These are phyloP conservation scores for Serranochromis macrocephalus DNA, from an alignment of 2,113 vertebrate genomes.

Conservation along the genomic window DNA sequence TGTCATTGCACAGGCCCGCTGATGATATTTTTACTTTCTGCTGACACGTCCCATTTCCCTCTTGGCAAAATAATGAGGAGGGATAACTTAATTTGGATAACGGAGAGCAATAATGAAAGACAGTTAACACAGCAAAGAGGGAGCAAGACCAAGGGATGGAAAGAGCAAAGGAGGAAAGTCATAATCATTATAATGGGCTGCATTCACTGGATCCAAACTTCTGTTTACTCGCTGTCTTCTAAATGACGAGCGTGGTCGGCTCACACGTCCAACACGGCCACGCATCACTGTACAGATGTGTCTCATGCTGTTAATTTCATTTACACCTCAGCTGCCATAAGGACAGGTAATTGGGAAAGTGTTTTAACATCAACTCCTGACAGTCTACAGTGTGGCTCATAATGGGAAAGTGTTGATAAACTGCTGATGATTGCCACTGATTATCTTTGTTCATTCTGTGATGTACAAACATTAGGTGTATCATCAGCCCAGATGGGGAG, in stretches of 20 bases:
- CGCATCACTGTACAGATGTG: not conserved
- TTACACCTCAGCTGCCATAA: not conserved
- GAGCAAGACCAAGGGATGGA: not conserved
- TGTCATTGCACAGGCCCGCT: conserved; percentile 41
- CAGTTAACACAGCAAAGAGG: conserved; percentile 22
- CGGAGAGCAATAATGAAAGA: conserved; percentile 44
- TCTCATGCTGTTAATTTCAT: not conserved
- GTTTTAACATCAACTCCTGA: not conserved
- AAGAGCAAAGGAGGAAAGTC: not conserved
- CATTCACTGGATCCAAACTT: not conserved
- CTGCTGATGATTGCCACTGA: not conserved
- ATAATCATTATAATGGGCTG: not conserved
- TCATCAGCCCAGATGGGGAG: not conserved
- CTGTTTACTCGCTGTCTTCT: not conserved
- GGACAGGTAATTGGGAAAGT: not conserved
- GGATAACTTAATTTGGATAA: conserved; percentile 53
- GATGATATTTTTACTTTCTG: conserved; percentile 56
- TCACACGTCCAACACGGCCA: not conserved
- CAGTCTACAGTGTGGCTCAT: not conserved
- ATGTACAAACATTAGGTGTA: not conserved
- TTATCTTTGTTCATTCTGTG: not conserved
- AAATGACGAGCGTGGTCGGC: not conserved
- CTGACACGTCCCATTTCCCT: conserved; percentile 54
- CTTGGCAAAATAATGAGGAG: conserved; percentile 37
- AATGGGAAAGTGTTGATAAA: not conserved